Evolutionary conservation across 1,140 invertebrate genomes (phyloP).

Genomic region (Magallana gigas): DNA sequence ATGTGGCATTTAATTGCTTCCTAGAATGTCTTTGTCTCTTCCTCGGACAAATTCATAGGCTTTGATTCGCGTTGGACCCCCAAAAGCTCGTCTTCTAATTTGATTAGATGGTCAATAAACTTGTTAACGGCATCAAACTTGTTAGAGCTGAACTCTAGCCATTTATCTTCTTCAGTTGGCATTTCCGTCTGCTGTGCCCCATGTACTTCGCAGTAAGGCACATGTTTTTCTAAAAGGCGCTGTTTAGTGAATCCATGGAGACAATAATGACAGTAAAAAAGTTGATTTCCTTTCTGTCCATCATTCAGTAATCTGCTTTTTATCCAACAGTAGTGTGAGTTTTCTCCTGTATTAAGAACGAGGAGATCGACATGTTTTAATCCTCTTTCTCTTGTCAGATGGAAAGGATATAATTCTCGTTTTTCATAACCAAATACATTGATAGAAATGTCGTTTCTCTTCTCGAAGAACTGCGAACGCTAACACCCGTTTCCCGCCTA

Average conservation of each 20-base stretch:
- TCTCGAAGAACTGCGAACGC: too few relatives aligned
- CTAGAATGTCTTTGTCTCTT: too few relatives aligned
- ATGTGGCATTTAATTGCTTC: too few relatives aligned
- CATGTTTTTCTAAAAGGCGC: neutral
- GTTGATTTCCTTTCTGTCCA: slow-evolving; percentile 15
- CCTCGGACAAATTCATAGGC: neutral
- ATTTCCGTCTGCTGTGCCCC: neutral
- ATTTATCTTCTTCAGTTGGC: slow-evolving; percentile 40
- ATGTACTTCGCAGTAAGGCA: slow-evolving; percentile 4
- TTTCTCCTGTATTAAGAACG: too few relatives aligned
- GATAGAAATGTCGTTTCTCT: too few relatives aligned
- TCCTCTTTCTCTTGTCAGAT: too few relatives aligned
- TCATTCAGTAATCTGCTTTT: slow-evolving; percentile 27
- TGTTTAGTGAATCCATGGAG: slow-evolving; percentile 1
- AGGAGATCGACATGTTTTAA: too few relatives aligned
- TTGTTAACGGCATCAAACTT: neutral
- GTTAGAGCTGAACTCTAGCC: slow-evolving; percentile 20
- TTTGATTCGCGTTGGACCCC: neutral
- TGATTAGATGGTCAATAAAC: slow-evolving; percentile 22
- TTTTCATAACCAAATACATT: too few relatives aligned
- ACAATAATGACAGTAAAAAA: slow-evolving; percentile 31
- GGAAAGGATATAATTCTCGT: too few relatives aligned
- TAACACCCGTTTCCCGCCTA: too few relatives aligned
- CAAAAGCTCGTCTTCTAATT: neutral
- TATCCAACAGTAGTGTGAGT: too few relatives aligned